These are phyloP conservation scores for Choreutis nemorana DNA, from an alignment of 2,888 invertebrate genomes.

Conservation along the genomic window DNA sequence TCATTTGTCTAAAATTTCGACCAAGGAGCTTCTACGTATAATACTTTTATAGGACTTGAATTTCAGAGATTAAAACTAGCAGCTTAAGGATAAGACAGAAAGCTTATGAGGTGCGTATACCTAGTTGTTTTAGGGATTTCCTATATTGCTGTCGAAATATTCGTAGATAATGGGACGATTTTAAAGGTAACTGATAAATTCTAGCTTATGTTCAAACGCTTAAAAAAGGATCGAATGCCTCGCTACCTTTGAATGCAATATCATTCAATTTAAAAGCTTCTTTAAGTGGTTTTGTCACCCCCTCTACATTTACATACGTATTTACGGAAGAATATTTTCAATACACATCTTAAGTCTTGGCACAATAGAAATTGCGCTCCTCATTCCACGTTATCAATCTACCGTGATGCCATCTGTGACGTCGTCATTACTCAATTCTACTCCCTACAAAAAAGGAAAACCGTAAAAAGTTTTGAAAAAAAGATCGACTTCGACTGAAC, in stretches of 20 bases:
- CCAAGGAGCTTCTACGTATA: background rate
- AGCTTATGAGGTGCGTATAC: no score
- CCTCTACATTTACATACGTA: no score
- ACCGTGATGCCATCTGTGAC: constrained; percentile 64
- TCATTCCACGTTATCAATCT: constrained; percentile 61
- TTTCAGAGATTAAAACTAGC: constrained; percentile 5
- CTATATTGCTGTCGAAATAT: no score
- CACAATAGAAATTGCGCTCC: constrained; percentile 45
- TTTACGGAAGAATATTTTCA: constrained; percentile 14
- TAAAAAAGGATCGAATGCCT: background rate
- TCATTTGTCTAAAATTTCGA: constrained; percentile 32
- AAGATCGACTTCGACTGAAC: constrained; percentile 25
- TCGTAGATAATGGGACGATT: no score
- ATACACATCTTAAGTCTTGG: constrained; percentile 20
- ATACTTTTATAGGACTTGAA: background rate
- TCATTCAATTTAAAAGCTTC: no score
- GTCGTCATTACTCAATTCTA: constrained; percentile 61
- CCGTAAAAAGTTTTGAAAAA: constrained; percentile 35
- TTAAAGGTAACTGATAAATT: no score
- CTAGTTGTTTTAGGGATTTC: no score
- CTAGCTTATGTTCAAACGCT: no score
- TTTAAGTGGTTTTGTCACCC: background rate
- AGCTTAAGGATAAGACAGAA: constrained; percentile 12
- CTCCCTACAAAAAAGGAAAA: constrained; percentile 43
- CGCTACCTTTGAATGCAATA: no score